Percentiles rank a stretch among this genome's conserved stretches.
These are phyloP conservation scores for Thalpophila matura DNA, from an alignment of 2,888 invertebrate species.

Conservation along the genomic window DNA sequence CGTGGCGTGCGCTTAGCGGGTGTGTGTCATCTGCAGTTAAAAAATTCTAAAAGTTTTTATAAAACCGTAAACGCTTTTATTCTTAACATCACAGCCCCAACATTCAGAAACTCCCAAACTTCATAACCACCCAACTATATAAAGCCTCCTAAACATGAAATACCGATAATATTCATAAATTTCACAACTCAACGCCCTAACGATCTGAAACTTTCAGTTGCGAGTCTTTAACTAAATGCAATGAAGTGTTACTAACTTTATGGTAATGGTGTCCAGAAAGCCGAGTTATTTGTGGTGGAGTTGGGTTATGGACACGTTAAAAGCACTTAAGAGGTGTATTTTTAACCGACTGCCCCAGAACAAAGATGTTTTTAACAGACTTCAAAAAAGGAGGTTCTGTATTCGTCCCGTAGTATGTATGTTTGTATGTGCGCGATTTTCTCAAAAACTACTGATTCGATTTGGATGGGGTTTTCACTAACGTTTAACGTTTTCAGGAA, in stretches of 20 bases:
- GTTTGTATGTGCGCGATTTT: no score
- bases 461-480: no score
- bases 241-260: constrained; percentile 60
- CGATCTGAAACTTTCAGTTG: constrained; percentile 53
- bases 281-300: constrained; percentile 26
- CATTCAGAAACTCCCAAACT: constrained; percentile 18
- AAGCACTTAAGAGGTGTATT: constrained; percentile 14
- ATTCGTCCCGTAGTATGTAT: no score
- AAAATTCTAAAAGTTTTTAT: no score
- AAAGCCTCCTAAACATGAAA: constrained; percentile 52
- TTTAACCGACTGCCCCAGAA: no score
- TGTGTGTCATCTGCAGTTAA: no score
- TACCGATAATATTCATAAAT: constrained; percentile 63
- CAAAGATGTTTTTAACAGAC: no score
- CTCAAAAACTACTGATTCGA: no score
- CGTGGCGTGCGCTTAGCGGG: no score
- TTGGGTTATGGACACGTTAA: constrained; percentile 6
- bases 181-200: constrained; percentile 61
- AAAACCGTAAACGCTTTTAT: constrained; percentile 1
- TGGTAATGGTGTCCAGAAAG: constrained; percentile 50
- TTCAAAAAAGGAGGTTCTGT: no score
- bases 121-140: constrained; percentile 19
- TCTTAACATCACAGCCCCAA: constrained; percentile 8
- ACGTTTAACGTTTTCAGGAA: no score
- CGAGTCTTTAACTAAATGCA: constrained; percentile 62